These are phyloP conservation scores for Poicephalus meyeri DNA, from an alignment of 2,113 vertebrate species.

Conservation along the genomic window DNA sequence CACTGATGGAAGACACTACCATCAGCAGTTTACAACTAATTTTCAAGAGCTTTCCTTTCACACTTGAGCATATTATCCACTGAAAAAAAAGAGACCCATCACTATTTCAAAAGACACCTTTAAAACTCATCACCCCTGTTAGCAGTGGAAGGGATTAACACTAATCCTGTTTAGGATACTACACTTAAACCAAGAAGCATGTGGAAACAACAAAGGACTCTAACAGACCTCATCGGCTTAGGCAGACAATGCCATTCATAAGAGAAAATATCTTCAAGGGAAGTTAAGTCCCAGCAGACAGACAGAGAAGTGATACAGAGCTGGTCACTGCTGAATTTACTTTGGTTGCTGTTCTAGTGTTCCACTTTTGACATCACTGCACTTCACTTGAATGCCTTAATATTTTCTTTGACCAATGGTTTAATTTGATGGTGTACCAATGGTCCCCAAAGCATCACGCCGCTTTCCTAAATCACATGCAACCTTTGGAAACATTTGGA, in stretches of 20 bases:
- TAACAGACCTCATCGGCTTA: not conserved
- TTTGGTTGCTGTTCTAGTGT: not conserved
- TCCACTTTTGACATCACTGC: not conserved
- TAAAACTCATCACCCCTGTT: not conserved
- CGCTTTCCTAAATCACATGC: not conserved
- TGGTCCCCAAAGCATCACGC: not conserved
- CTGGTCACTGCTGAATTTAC: not conserved
- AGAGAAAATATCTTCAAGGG: not conserved
- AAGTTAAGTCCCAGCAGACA: not conserved
- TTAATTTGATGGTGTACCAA: not conserved
- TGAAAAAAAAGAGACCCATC: not conserved
- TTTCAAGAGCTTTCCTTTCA: not conserved
- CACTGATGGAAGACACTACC: not conserved
- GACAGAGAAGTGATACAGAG: not conserved
- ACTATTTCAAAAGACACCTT: not conserved
- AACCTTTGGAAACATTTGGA: not conserved
- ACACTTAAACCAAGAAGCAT: not conserved
- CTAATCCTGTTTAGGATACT: not conserved
- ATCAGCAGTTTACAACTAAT: not conserved
- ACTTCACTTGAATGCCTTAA: not conserved
- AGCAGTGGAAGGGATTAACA: not conserved
- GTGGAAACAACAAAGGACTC: not conserved
- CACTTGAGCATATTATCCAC: not conserved
- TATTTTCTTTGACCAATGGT: not conserved
- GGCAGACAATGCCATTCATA: not conserved